Base-by-base conservation (phyloP, 2,797 vertebrate species). In the Prionace glauca region DNA sequence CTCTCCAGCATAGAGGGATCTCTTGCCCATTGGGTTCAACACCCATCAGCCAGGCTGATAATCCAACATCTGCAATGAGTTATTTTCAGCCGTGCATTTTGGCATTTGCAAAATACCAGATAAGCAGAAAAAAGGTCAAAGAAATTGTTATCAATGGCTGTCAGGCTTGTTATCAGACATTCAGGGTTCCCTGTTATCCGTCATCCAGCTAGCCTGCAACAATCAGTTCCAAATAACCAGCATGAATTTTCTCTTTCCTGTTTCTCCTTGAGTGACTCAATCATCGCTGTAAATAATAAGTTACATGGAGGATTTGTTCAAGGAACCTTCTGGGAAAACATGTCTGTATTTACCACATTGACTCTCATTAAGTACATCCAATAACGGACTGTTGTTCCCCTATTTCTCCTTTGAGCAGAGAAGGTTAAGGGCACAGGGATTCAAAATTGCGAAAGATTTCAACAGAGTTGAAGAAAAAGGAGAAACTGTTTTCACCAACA, bases 71-170 rank as follows among this genome's bases (percentile, higher is more conserved):
- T 92, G 62, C n/a, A 22, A 69, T 41, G 36, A 69, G 41, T 92
- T 92, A 92, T 36, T 92, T 92, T 95, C 95, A 96, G 95, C 0
- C 0, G 67, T 92, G 95, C 86, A 95, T 74, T 93, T 60, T 96
- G 97, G 96, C 16, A 94, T 96, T 96, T 50, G 45, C 1, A 90
- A 95, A 96, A 95, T 95, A 32, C 95, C 91, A 96, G 96, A 96
- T 90, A 96, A 96, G 96, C 95, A 96, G 95, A 36, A 41, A 65
- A 96, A 97, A 97, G 95, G 96, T 96, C 29, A 16, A 91, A 0
- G 96, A 96, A 96, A 97, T 96, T 97, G 97, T 96, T 96, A 97
- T 96, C 95, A 95, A 95, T 96, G 96, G 96, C 95, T 4, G 62
- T 93, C 95, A 95, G 97, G 96, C 96, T 96, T 96, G 71, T 96